Evolutionary conservation across 2,113 vertebrate species (phyloP).

Genomic region (Eulemur rufifrons): DNA sequence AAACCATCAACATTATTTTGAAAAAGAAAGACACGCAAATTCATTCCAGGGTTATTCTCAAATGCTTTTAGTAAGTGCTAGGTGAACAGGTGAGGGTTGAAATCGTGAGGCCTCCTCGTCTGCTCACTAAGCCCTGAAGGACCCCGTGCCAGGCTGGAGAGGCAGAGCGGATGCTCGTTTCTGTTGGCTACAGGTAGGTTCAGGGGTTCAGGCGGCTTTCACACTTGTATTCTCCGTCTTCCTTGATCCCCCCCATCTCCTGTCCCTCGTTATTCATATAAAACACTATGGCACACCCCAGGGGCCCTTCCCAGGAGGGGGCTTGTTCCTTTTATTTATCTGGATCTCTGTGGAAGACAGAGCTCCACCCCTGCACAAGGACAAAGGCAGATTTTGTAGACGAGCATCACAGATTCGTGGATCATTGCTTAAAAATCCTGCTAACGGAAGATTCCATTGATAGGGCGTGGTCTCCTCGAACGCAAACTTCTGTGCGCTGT

Average conservation of each 20-base stretch:
- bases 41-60: background rate
- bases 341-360: background rate
- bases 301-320: background rate
- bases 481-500: background rate
- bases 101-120: background rate
- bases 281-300: background rate
- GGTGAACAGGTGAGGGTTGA: background rate
- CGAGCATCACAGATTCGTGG: background rate
- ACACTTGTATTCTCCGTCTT: background rate
- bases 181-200: background rate
- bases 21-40: background rate
- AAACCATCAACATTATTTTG: background rate
- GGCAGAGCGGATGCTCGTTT: background rate
- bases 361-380: background rate
- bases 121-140: background rate
- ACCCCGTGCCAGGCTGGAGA: fast-evolving
- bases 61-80: background rate
- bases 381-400: background rate
- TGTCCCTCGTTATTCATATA: background rate
- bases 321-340: background rate
- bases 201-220: background rate
- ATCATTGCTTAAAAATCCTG: background rate
- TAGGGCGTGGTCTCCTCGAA: background rate
- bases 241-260: background rate
- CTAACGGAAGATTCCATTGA: background rate